Evolutionary conservation across 2,888 invertebrate genomes (phyloP).

Genomic region (Octodonta nipae): DNA sequence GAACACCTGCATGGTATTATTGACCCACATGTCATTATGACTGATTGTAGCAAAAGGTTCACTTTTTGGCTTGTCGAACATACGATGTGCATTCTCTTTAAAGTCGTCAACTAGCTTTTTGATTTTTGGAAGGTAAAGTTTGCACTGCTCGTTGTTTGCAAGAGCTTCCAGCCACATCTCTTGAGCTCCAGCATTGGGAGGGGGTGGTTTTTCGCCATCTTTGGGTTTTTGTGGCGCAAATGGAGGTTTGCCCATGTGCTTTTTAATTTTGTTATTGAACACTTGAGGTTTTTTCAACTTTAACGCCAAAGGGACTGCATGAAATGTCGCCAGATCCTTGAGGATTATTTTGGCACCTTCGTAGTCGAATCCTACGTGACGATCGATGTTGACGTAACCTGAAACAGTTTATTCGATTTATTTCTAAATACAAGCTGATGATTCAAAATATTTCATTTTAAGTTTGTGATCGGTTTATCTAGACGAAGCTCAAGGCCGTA

Average conservation of each 20-base stretch:
- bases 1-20: slow-evolving; percentile 42
- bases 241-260: background rate
- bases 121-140: too few species aligned
- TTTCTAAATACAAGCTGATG: too few species aligned
- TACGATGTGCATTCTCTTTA: background rate
- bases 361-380: slow-evolving; percentile 36
- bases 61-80: background rate
- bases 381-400: slow-evolving; percentile 34
- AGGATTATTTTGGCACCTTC: slow-evolving; percentile 34
- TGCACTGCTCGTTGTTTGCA: too few species aligned
- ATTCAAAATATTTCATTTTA: too few species aligned
- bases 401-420: too few species aligned
- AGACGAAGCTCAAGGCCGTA: too few species aligned
- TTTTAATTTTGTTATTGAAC: slow-evolving; percentile 18
- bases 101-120: background rate
- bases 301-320: slow-evolving; percentile 40
- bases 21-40: slow-evolving; percentile 47
- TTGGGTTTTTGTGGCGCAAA: too few species aligned
- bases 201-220: too few species aligned
- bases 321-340: slow-evolving; percentile 38
- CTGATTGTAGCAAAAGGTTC: slow-evolving; percentile 40
- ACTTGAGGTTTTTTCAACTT: slow-evolving; percentile 32
- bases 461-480: too few species aligned
- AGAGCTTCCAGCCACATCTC: too few species aligned
- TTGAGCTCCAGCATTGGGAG: too few species aligned